Evolutionary conservation across 2,888 invertebrate species (phyloP), one percentile per base, ranked within the genome.

Genomic region (Synergus umbraculus): DNA sequence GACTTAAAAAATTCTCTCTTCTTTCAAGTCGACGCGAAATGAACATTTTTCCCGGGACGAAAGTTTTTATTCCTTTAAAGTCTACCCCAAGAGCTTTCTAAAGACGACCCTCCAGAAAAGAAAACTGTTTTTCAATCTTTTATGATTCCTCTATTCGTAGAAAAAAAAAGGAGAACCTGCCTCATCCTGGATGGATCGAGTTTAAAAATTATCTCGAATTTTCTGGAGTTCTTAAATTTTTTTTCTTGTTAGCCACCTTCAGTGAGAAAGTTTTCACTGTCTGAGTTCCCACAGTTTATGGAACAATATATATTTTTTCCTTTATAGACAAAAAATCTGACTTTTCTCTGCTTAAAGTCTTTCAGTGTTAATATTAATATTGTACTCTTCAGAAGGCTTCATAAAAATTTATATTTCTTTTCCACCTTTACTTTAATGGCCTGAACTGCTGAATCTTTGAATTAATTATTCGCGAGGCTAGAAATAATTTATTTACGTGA

Each of bases 191-290:
- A 44, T 22, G 44, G 49, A 29, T 69, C 46, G 46, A 73, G 69
- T 54, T 73, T 73, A 37, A 73, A 54, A 73, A 73, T 73, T 73
- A 73, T 37, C 54, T 73, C 10, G 37, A 49, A 49, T 49, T 73
- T 54, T 73, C 37, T 54, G 4, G 69, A 46, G 18, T 18, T 18
- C 69, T 49, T 46, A n/a, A 44, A 66, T 44, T 18, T 18, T 7
- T 10, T 46, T 13, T 29, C 44, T 18, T 15, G 37, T 4, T 66
- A 18, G 10, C 41, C 13, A 29, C 66, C 44, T 12, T 8, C 29
- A 29, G 49, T 13, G 37, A 37, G 37, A 73, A 69, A 54, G 49
- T 69, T 69, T 69, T 29, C 69, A 37, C 69, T 54, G 29, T 73
- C 49, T 29, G n/a, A 49, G 46, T 49, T 73, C n/a, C 29, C 49